Percentiles rank a stretch among this genome's conserved stretches.
phyloP scores from a whole-genome alignment of 2,113 vertebrate genomes.

The Paramisgurnus dabryanus region DNA sequence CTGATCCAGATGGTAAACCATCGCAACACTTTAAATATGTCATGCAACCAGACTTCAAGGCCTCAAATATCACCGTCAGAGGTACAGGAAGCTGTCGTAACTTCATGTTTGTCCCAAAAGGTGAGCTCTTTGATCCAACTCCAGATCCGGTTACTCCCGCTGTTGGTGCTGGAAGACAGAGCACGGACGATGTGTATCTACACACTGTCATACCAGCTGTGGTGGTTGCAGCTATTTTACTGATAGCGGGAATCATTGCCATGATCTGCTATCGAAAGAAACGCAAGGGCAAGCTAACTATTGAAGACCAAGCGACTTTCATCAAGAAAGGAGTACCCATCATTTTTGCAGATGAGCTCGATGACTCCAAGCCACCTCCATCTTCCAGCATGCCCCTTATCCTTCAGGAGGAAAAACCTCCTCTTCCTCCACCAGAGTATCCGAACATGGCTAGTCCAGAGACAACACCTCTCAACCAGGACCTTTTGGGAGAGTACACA shows the following conservation, averaged over 20 bases:
- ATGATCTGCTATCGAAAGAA: slow-evolving; percentile 99
- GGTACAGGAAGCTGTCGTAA: slow-evolving; percentile 83
- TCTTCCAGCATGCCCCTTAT: slow-evolving; percentile 98
- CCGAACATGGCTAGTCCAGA: slow-evolving; percentile 92
- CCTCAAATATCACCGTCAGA: slow-evolving; percentile 77
- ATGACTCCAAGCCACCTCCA: slow-evolving; percentile 92
- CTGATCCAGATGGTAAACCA: slow-evolving; percentile 76
- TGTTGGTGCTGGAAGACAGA: slow-evolving; percentile 83
- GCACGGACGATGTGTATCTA: slow-evolving; percentile 92
- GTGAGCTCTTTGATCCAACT: slow-evolving; percentile 59
- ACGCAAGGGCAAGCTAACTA: slow-evolving; percentile 94
- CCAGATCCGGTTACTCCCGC: slow-evolving; percentile 71
- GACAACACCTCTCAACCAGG: slow-evolving; percentile 92
- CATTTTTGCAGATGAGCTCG: slow-evolving; percentile 95
- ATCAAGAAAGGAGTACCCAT: slow-evolving; percentile 98
- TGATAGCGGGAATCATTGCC: slow-evolving; percentile 92
- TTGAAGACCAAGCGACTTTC: slow-evolving; percentile 98
- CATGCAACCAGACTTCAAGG: slow-evolving; percentile 89
- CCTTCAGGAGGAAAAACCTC: slow-evolving; percentile 98
- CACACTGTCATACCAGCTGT: slow-evolving; percentile 96
- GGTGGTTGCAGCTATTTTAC: slow-evolving; percentile 93
- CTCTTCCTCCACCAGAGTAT: slow-evolving; percentile 92
- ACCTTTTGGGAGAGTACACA: slow-evolving; percentile 90
- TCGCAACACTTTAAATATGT: slow-evolving; percentile 70
- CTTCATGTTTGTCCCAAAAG: slow-evolving; percentile 84